phyloP scores from a whole-genome alignment of 1,140 invertebrate genomes.

The Eriosoma lanigerum region DNA sequence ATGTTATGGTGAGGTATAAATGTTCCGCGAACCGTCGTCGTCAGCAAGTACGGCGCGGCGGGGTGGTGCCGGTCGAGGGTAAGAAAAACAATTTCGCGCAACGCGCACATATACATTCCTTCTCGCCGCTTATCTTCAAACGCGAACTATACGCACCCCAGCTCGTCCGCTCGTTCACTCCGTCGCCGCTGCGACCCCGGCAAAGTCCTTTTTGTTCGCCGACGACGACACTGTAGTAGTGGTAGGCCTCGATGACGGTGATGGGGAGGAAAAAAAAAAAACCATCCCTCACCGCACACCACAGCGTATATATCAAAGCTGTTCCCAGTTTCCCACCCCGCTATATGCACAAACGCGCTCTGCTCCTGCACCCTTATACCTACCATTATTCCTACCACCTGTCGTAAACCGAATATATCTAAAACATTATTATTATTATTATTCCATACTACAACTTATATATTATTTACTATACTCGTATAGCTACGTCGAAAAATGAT shows the following conservation, averaged over 20 bases:
- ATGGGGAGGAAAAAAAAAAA: constrained; percentile 5
- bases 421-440: background rate
- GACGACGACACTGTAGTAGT: too few relatives aligned
- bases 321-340: too few relatives aligned
- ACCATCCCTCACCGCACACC: background rate
- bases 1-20: background rate
- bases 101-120: background rate
- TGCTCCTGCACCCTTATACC: background rate
- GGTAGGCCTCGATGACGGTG: background rate
- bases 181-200: too few relatives aligned
- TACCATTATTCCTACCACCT: background rate
- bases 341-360: background rate
- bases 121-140: constrained; percentile 39
- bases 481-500: too few relatives aligned
- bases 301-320: background rate
- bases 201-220: background rate
- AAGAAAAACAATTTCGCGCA: constrained; percentile 49
- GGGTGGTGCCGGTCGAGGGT: background rate
- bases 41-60: too few relatives aligned
- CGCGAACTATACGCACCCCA: too few relatives aligned
- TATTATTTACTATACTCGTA: too few relatives aligned
- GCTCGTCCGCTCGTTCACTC: background rate
- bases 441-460: background rate
- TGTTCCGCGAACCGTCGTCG: background rate
- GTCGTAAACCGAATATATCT: constrained; percentile 19